Evolutionary conservation across 2,888 invertebrate genomes (phyloP), one percentile per base, ranked within the genome.

Genomic region (Leucania comma): DNA sequence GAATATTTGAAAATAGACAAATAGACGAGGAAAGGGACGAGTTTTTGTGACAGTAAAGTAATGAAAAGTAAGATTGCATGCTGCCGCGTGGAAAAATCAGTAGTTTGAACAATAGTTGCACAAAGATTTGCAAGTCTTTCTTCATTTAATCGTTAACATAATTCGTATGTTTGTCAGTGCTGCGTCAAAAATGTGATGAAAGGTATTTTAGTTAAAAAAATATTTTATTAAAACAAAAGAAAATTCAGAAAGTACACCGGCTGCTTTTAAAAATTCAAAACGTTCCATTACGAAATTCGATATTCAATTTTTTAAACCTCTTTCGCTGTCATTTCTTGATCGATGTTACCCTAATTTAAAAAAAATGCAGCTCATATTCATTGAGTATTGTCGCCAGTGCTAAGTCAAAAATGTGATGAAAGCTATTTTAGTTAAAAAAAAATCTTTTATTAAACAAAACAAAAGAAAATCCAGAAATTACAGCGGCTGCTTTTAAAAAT

Each of bases 341-440:
- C 73, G 86, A 85, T 86, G 86, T 62, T 57, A 29, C 59, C 59
- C 58, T 67, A 79, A 80, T 68, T 79, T 73, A 29, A 70, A 84
- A 83, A 79, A 79, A 81, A 67, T 58, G 61, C 66, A 54, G 57
- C 73, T 84, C 66, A 29, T 79, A 78, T 85, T 82, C 74, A 71
- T 72, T 77, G 77, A 82, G 68, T 80, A 85, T 84, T 82, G 84
- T 80, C 83, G 86, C 87, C n/a, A n/a, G n/a, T n/a, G n/a, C n/a
- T n/a, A n/a, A n/a, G n/a, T n/a, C n/a, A 42, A 42, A 38, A 38
- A 38, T 38, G 14, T 38, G 14, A 38, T 12, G 12, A 14, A 38
- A 35, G 10, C 9, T 2, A 20, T 17, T 42, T 20, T 4, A 5
- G 1, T 42, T 20, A 4, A 20, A 42, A 42, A 20, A 17, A 17